Base-by-base conservation (phyloP, 2,113 vertebrate species). In the Gallinago media region DNA sequence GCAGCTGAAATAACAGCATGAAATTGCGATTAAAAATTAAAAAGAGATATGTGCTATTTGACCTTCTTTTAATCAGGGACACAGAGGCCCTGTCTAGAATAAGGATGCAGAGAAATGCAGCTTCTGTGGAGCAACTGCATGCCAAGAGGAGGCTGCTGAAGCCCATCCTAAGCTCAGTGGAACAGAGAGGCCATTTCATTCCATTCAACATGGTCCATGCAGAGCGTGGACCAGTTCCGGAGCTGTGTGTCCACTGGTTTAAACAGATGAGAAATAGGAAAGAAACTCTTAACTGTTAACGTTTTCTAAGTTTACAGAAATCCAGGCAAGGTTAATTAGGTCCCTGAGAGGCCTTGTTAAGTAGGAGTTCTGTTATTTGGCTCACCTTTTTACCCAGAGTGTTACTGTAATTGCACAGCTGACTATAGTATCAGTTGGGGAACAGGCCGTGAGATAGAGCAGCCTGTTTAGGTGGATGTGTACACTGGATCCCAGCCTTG, bases 1-100 rank as follows among this genome's bases (percentile, higher is more conserved):
- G 95, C 89, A 89, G 87, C 97, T 96, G 97, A 92, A 96, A 96
- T 95, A 96, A 94, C 92, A 96, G 91, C 93, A 73, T 95, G 95
- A 97, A 97, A 96, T 89, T 83, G 90, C 20, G 5, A 96, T 97
- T 97, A 96, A 95, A 96, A 96, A 94, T 95, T 95, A 76, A 96
- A 92, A 82, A 90, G 81, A 91, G 85, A 93, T 83, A 92, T 23
- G 52, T 88, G 86, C 78, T 92, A 91, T 95, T 96, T 97, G 95
- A 97, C 95, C 96, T 97, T 92, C 81, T 90, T 93, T 94, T 85
- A 84, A 31, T 66, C 58, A 78, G 89, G 65, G 74, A 75, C 76
- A 55, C 63, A 49, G 74, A 67, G 84, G 78, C 46, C 47, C 49
- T 92, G 61, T 16, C 68, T 85, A 40, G 44, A 79, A 6, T 52